These are phyloP conservation scores for Dasysyrphus albostriatus DNA, from an alignment of 2,888 invertebrate genomes.

Conservation along the genomic window DNA sequence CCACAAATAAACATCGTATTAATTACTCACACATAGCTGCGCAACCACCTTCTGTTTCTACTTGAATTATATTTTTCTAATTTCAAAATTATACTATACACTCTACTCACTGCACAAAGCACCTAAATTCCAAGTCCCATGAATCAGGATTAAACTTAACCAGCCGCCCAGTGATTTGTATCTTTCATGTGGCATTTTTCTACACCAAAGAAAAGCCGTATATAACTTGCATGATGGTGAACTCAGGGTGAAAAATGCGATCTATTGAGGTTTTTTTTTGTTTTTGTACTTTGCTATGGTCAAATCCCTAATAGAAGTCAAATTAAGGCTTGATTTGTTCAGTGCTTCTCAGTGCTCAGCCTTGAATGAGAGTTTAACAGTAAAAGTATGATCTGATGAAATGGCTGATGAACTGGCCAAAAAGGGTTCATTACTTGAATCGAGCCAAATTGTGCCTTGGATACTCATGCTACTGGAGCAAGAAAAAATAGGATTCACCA, in stretches of 20 bases:
- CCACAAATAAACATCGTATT: slow-evolving; percentile 26
- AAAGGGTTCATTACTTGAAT: no score
- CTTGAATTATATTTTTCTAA: background rate
- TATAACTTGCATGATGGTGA: slow-evolving; percentile 21
- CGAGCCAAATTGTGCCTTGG: no score
- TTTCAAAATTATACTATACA: slow-evolving; percentile 19
- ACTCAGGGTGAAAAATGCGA: slow-evolving; percentile 57
- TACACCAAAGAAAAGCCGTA: slow-evolving; percentile 36
- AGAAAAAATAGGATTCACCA: no score
- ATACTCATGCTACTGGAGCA: no score
- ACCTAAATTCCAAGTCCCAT: slow-evolving; percentile 65
- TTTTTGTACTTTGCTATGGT: background rate
- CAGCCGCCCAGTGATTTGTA: slow-evolving; percentile 72
- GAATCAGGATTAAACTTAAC: slow-evolving; percentile 71
- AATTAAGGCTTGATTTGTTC: background rate
- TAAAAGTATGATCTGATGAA: background rate
- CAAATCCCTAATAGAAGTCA: slow-evolving; percentile 1
- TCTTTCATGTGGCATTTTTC: slow-evolving; percentile 60
- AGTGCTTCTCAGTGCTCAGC: background rate
- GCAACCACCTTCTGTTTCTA: slow-evolving; percentile 53
- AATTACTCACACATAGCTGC: slow-evolving; percentile 46
- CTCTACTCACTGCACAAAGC: background rate
- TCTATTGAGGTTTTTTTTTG: slow-evolving; percentile 8
- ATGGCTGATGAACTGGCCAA: no score
- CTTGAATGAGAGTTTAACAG: background rate